Conservation (phyloP, 2,113 vertebrate genomes). For the Triplophysa siluroides region DNA sequence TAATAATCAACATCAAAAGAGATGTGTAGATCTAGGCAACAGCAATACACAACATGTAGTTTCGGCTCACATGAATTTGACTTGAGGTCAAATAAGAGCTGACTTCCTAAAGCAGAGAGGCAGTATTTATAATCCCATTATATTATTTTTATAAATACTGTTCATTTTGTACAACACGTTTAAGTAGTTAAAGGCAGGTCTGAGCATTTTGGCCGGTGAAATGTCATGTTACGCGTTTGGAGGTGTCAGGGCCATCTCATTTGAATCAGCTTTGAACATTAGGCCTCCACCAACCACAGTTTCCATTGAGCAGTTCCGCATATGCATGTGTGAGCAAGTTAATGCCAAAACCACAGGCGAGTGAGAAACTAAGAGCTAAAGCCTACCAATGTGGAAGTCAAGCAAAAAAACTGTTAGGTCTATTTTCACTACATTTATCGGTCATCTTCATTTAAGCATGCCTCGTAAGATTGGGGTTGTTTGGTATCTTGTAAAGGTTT, state of each 20-base stretch:
- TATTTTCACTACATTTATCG: not conserved
- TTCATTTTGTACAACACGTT: not conserved
- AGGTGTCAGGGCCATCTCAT: conserved; percentile 4
- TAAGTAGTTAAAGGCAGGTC: not conserved
- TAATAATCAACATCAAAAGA: not conserved
- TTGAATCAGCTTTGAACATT: conserved; percentile 32
- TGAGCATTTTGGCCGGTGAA: not conserved
- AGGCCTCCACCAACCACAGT: conserved; percentile 37
- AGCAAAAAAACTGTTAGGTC: not conserved
- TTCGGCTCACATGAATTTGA: not conserved
- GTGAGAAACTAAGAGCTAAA: not conserved
- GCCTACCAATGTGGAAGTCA: conserved; percentile 1
- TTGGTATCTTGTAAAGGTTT: not conserved
- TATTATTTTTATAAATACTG: not conserved
- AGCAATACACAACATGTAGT: not conserved
- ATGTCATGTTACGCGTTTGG: not conserved
- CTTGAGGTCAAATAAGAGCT: not conserved
- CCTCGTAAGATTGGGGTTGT: not conserved
- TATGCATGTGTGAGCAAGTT: conserved; percentile 29
- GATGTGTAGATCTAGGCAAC: not conserved
- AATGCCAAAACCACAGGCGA: conserved; percentile 29
- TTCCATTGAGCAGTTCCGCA: conserved; percentile 41
- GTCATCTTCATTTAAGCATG: not conserved
- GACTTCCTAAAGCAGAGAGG: too few species aligned
- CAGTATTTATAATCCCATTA: too few species aligned